Evolutionary conservation across 2,888 invertebrate species (phyloP), one percentile per base, ranked within the genome.

Genomic region (Monopis laevigella): DNA sequence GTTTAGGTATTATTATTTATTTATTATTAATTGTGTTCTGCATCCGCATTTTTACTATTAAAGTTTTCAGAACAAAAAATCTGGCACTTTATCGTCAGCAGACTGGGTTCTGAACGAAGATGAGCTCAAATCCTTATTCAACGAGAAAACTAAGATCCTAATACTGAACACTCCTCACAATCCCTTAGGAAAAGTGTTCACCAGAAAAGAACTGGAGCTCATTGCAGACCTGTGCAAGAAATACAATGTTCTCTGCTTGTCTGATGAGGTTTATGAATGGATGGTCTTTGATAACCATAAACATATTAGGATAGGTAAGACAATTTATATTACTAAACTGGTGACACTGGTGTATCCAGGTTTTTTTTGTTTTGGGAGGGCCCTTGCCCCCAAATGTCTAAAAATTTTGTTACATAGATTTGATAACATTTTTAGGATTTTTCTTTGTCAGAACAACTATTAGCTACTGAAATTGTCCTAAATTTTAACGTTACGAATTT

Each of bases 251-350:
- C 73, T 99, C 6, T 96, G 96, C 43, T 72, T 99, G 13, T 89
- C 96, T 1, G 99, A 99, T 69, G 99, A 99, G 69, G 99, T 99
- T 0, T 99, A 99, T 54, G 98, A 99, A 67, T 98, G 97, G 96
- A 85, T 99, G 64, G 91, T 93, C 8, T 97, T 89, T 56, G 86
- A 90, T 56, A 90, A 90, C 0, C 82, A 86, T 18, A 82, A 92
- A 54, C 94, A 98, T 67, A 86, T 97, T 45, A 86, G 97, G 62
- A 98, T 98, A 45, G 96, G 97, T 92, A 64, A 73, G 66, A 50
- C 21, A 18, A n/a, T 19, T 39, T 21, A n/a, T 6, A n/a, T n/a
- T n/a, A n/a, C n/a, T n/a, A n/a, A n/a, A n/a, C n/a, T n/a, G n/a
- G n/a, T n/a, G n/a, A n/a, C n/a, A n/a, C n/a, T n/a, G n/a, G n/a